Evolutionary conservation across 2,888 invertebrate species (phyloP).

Genomic region (Epistrophe eligans): DNA sequence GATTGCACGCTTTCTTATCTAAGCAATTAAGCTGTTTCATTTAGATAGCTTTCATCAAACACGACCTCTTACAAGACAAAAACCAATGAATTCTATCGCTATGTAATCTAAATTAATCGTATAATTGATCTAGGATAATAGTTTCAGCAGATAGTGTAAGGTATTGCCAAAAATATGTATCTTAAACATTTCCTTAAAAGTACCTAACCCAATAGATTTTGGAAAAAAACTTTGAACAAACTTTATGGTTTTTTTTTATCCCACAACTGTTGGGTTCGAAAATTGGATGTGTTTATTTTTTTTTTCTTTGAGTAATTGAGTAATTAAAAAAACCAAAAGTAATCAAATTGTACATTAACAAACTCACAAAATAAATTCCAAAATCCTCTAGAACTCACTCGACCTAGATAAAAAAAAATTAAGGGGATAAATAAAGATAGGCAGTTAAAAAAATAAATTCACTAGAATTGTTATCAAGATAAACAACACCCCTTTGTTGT

Average conservation of each 20-base stretch:
- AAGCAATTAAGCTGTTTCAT: neutral
- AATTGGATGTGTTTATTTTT: too few species aligned
- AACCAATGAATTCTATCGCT: neutral
- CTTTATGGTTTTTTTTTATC: too few species aligned
- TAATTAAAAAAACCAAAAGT: neutral
- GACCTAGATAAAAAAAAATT: neutral
- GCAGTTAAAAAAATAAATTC: neutral
- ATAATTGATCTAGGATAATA: neutral
- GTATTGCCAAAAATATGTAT: too few species aligned
- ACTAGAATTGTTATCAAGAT: neutral
- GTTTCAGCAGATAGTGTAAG: neutral
- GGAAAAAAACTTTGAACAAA: too few species aligned
- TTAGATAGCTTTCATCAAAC: conserved; percentile 5
- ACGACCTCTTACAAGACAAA: conserved; percentile 31
- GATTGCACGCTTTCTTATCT: conserved; percentile 13
- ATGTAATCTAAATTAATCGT: neutral
- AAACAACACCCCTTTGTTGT: neutral
- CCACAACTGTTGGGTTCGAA: too few species aligned
- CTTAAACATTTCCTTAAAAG: too few species aligned
- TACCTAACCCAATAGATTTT: too few species aligned
- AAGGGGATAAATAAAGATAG: neutral
- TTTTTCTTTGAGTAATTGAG: too few species aligned
- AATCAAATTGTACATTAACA: neutral
- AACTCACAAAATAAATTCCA: neutral
- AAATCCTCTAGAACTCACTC: neutral